phyloP scores from a whole-genome alignment of 2,888 invertebrate species.

The Calliopum simillimum region DNA sequence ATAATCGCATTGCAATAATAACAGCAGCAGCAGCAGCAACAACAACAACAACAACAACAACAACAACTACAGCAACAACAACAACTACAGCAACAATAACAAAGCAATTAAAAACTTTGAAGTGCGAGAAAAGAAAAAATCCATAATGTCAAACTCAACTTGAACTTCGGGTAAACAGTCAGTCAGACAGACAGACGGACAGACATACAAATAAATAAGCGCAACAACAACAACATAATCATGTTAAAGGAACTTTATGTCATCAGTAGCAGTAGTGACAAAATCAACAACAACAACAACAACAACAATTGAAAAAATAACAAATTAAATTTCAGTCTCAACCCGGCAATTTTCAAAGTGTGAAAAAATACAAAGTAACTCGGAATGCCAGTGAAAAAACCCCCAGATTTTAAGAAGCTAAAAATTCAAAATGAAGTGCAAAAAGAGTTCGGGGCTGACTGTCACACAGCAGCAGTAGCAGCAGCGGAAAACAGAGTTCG shows the following conservation, averaged over 20 bases:
- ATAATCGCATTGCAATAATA: conserved; percentile 29
- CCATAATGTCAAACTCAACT: conserved; percentile 19
- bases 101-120: conserved; percentile 32
- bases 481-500: neutral
- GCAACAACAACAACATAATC: no score
- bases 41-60: conserved; percentile 30
- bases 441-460: neutral
- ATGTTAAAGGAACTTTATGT: no score
- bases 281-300: neutral
- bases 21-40: neutral
- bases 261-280: no score
- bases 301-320: conserved; percentile 3
- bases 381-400: neutral
- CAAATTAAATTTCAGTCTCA: neutral
- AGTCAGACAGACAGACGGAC: conserved; percentile 4
- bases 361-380: neutral
- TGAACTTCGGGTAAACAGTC: conserved; percentile 4
- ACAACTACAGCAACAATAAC: conserved; percentile 23
- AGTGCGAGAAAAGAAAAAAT: conserved; percentile 35
- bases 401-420: neutral
- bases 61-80: neutral
- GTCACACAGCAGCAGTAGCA: neutral
- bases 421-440: no score
- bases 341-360: no score
- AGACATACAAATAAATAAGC: no score